A percentile compares a stretch with the other conserved stretches of the same genome.
Evolutionary conservation across 2,797 vertebrate species (phyloP).

Genomic region (Cottoperca gobio): DNA sequence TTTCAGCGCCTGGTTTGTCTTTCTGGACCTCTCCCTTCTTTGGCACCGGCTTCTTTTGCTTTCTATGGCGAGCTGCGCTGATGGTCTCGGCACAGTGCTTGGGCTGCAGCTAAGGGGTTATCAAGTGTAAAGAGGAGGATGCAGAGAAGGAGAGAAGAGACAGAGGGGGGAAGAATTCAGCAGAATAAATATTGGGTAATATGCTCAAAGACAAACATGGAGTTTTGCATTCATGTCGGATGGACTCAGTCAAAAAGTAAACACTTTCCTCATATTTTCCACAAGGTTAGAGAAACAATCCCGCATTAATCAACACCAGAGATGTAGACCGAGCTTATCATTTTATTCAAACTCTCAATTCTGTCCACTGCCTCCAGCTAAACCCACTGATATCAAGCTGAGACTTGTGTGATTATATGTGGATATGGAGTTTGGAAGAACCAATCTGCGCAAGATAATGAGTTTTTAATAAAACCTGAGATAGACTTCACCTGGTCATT

Average conservation of each 20-base stretch:
- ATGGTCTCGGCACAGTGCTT: slow-evolving; percentile 92
- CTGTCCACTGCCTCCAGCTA: slow-evolving; percentile 24
- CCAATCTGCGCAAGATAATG: slow-evolving; percentile 38
- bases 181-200: slow-evolving; percentile 23
- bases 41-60: slow-evolving; percentile 82
- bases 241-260: slow-evolving; percentile 25
- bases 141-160: neutral
- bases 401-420: slow-evolving; percentile 46
- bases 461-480: neutral
- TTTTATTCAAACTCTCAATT: slow-evolving; percentile 38
- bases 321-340: slow-evolving; percentile 25
- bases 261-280: slow-evolving; percentile 42
- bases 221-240: slow-evolving; percentile 21
- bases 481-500: slow-evolving; percentile 87
- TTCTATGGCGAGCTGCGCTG: slow-evolving; percentile 90
- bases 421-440: slow-evolving; percentile 43
- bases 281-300: slow-evolving; percentile 36
- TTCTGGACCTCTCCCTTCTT: slow-evolving; percentile 89
- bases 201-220: slow-evolving; percentile 34
- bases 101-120: slow-evolving; percentile 86
- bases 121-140: slow-evolving; percentile 38
- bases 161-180: slow-evolving; percentile 24
- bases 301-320: slow-evolving; percentile 31
- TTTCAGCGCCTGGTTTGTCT: slow-evolving; percentile 93
- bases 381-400: slow-evolving; percentile 21